Base-by-base conservation (phyloP, 2,113 vertebrate genomes). In the Spea bombifrons region DNA sequence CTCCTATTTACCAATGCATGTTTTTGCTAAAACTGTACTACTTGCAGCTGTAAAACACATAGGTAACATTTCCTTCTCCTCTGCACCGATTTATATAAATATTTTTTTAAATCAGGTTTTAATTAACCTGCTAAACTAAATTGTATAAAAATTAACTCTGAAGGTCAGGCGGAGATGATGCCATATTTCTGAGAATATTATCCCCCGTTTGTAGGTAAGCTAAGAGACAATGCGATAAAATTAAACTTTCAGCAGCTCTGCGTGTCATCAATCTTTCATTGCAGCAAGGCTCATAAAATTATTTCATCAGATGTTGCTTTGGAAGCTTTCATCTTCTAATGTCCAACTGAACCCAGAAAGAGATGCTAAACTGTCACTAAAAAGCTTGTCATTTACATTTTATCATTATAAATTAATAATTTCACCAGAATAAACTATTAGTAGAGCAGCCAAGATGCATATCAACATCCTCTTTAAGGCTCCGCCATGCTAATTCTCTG, bases 221-320 rank as follows among this genome's bases (percentile, higher is more conserved):
- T 78, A 82, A 75, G 67, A 83, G 81, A 67, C 79, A 86, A 30
- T 82, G 83, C 83, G 80, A 83, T 85, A 83, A 82, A 89, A 93
- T 94, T 90, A 92, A 92, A 92, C 86, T 92, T 94, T 87, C 87
- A 92, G 90, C 88, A 90, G 82, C 84, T 85, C 83, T 88, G 83
- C 85, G 82, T 86, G 84, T 89, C 90, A 94, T 95, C 91, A 89
- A 91, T 95, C 90, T 91, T 93, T 91, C 83, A 92, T 90, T 85
- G 83, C 0, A 0, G 78, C 71, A 85, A 65, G 82, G 75, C 83
- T 90, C 82, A 82, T 77, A 85, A 88, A 85, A 83, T 81, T 80
- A 84, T 77, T 73, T 81, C 66, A 74, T 86, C 82, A 75, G 75
- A 74, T 83, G 83, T 86, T 84, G 82, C 83, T 86, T 90, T 69